Conservation (phyloP, 2,888 invertebrate species). For the Plusia festucae region DNA sequence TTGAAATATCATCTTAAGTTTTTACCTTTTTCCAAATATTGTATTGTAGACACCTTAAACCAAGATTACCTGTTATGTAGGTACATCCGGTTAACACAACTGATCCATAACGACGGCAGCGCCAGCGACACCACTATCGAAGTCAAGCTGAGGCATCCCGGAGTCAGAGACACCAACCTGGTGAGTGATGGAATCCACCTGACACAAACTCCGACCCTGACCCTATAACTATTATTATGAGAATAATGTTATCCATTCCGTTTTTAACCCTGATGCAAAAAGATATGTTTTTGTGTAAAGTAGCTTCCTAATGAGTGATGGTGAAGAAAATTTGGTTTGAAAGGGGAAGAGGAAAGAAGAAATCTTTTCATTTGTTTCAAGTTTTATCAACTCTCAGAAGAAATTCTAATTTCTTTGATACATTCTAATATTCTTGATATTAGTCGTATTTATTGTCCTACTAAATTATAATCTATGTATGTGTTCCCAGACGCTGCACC, state of each 20-base stretch:
- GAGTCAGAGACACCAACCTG: slow-evolving; percentile 94
- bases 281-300: no score
- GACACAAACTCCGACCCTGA: neutral
- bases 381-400: no score
- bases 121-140: slow-evolving; percentile 97
- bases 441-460: no score
- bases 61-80: neutral
- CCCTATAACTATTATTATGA: no score
- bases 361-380: no score
- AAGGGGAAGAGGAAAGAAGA: no score
- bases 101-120: slow-evolving; percentile 95
- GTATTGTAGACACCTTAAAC: neutral
- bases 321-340: no score
- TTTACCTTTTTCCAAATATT: neutral
- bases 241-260: no score
- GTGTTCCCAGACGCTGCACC: slow-evolving; percentile 92
- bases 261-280: no score
- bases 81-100: slow-evolving; percentile 94
- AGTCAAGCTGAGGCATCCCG: slow-evolving; percentile 96
- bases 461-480: neutral
- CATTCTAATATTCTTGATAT: no score
- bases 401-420: no score
- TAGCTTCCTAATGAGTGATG: no score
- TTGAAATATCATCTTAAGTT: neutral
- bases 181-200: slow-evolving; percentile 76